Conservation (phyloP, 2,113 vertebrate species). For the Mixornis gularis region DNA sequence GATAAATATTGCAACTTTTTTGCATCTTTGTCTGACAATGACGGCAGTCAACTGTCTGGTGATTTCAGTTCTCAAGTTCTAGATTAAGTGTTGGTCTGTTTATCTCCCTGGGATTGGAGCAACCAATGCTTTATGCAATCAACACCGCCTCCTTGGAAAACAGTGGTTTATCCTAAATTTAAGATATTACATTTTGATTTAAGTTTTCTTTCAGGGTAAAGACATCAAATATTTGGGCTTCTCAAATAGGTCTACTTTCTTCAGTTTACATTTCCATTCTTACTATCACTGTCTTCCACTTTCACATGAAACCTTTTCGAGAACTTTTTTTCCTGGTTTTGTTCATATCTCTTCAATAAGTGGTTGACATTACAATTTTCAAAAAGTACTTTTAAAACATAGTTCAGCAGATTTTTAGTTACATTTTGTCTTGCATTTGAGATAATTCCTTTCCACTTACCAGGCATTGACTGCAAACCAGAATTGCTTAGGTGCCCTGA, state of each 20-base stretch:
- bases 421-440: background rate
- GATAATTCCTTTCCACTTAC: background rate
- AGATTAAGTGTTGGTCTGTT: background rate
- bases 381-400: background rate
- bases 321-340: background rate
- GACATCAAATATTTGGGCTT: background rate
- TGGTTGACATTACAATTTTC: background rate
- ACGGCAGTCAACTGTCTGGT: background rate
- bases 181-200: background rate
- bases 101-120: background rate
- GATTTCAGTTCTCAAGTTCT: background rate
- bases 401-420: background rate
- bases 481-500: background rate
- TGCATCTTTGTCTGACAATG: background rate
- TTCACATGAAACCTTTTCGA: background rate
- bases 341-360: background rate
- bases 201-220: background rate
- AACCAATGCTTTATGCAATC: background rate
- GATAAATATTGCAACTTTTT: background rate
- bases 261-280: background rate
- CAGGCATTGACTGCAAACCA: background rate
- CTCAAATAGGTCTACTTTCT: background rate
- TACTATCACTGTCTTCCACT: background rate
- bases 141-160: background rate
- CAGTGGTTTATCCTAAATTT: background rate